A percentile compares a stretch with the other conserved stretches of the same genome.
phyloP scores from a whole-genome alignment of 2,888 invertebrate genomes.

The Oligia strigilis region DNA sequence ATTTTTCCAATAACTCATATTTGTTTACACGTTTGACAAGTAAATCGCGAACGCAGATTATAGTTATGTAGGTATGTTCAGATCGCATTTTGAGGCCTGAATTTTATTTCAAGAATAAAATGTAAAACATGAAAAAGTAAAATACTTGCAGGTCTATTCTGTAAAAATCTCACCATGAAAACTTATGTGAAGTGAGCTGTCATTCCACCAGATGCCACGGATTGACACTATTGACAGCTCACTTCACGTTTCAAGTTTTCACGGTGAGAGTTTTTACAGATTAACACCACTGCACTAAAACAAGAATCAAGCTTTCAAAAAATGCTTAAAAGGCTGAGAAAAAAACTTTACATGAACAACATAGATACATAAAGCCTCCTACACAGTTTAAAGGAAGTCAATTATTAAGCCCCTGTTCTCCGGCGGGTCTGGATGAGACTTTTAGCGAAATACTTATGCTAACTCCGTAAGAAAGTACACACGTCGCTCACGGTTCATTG shows the following conservation, averaged over 20 bases:
- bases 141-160: too few species aligned
- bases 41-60: too few species aligned
- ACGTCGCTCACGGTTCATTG: slow-evolving; percentile 79
- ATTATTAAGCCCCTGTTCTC: slow-evolving; percentile 75
- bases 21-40: too few species aligned
- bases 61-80: too few species aligned
- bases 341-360: background rate
- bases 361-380: background rate
- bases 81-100: too few species aligned
- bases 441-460: slow-evolving; percentile 83
- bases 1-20: too few species aligned
- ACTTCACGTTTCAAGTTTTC: too few species aligned
- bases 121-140: too few species aligned
- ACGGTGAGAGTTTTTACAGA: background rate
- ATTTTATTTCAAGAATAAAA: too few species aligned
- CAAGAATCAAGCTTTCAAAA: background rate
- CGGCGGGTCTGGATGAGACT: slow-evolving; percentile 77
- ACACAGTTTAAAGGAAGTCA: slow-evolving; percentile 58
- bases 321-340: background rate
- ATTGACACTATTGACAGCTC: background rate
- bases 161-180: too few species aligned
- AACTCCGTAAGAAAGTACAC: slow-evolving; percentile 82
- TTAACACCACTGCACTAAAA: background rate
- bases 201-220: too few species aligned
- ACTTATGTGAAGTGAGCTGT: too few species aligned